Evolutionary conservation across 2,113 vertebrate species (phyloP).

Genomic region (Myrmecophaga tridactyla): DNA sequence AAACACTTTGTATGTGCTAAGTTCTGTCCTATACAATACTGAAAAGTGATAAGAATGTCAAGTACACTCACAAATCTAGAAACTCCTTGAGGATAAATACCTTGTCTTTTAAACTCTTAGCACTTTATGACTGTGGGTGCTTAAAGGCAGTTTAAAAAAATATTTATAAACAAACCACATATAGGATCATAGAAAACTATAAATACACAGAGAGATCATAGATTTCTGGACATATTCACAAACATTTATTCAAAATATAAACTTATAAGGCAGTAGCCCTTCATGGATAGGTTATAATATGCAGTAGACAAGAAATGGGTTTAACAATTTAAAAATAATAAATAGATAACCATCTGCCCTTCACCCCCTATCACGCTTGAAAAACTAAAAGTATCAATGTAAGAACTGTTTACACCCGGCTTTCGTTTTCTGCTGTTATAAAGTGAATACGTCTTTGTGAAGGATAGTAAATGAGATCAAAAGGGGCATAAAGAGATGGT

Average conservation of each 20-base stretch:
- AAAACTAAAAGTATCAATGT: not conserved
- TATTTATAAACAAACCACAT: not conserved
- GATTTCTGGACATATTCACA: not conserved
- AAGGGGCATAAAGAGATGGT: not conserved
- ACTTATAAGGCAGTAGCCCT: not conserved
- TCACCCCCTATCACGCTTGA: not conserved
- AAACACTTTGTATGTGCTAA: not conserved
- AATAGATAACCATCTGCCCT: not conserved
- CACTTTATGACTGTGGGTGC: not conserved
- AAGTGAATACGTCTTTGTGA: not conserved
- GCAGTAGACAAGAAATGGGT: not conserved
- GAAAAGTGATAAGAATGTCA: not conserved
- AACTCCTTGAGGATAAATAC: not conserved
- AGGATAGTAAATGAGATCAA: not conserved
- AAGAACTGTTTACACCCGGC: not conserved
- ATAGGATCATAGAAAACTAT: not conserved
- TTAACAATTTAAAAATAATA: no score
- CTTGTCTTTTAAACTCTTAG: not conserved
- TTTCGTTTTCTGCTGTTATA: not conserved
- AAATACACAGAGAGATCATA: not conserved
- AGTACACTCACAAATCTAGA: not conserved
- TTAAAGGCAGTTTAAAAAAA: not conserved
- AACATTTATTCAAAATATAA: not conserved
- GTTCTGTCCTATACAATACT: not conserved
- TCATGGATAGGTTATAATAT: not conserved